Evolutionary conservation across 2,113 vertebrate genomes (phyloP), one percentile per base, ranked within the genome.

Genomic region (Panurus biarmicus): DNA sequence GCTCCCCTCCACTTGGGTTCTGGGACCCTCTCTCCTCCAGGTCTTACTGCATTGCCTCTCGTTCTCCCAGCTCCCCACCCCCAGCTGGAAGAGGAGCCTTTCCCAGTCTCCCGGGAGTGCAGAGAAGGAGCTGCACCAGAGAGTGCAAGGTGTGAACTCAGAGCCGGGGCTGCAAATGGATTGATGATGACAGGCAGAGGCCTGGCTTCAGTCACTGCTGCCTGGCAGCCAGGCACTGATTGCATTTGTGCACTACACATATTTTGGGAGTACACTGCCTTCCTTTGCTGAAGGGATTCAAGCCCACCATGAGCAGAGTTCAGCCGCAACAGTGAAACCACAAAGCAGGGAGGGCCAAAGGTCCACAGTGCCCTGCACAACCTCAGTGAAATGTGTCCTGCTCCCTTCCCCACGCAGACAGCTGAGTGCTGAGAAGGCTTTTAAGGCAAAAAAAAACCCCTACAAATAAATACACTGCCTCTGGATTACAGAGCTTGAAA

Each of bases 131-230:
- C 77, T 87, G 64, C 45, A 45, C 25, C 0, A 1, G 45, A 42
- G 73, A 50, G 45, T 14, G 3, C 9, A 3, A 85, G 66, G 82
- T 61, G 78, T 69, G 79, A 89, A 54, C 75, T 66, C 92, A 38
- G 72, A 70, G 47, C 62, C 0, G 1, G 54, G 60, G 35, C 83
- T 88, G 79, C 88, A 83, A 48, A 88, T 11, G 80, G 90, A 90
- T 88, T 77, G 90, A 88, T 93, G 82, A 62, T n/a, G 82, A 85
- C 90, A 93, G 88, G 88, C 51, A 3, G 90, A 77, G 87, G 82
- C 60, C 92, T 95, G 90, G 87, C 72, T 90, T 91, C 85, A 89
- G 62, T 91, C 95, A 85, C 82, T 88, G 64, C 92, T 79, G 71
- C 44, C 87, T 79, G 82, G 42, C 71, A 82, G 78, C 44, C 74